These are phyloP conservation scores for Pseudachorutes palmiensis DNA, from an alignment of 1,140 invertebrate genomes.

Conservation along the genomic window DNA sequence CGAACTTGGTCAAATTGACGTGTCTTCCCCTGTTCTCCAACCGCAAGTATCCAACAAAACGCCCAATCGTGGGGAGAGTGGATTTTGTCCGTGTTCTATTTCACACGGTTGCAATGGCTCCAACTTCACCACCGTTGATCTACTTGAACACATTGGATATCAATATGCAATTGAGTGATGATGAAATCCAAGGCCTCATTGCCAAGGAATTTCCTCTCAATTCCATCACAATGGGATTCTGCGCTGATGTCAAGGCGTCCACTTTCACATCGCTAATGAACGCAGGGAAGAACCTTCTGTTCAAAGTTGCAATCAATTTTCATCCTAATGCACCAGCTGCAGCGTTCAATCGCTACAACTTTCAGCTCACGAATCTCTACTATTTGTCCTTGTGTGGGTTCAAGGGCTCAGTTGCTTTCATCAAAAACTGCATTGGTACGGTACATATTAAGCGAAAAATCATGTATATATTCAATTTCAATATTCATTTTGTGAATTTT, in stretches of 20 bases:
- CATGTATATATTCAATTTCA: no score
- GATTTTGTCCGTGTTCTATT: not conserved
- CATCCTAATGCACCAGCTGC: not conserved
- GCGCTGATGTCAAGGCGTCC: not conserved
- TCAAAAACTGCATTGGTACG: not conserved
- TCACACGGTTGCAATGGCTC: not conserved
- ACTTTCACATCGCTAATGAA: not conserved
- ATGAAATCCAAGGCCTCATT: not conserved
- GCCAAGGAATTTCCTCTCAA: not conserved
- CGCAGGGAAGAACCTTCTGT: not conserved
- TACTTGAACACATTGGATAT: not conserved
- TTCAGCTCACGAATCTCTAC: not conserved
- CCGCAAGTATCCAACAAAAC: not conserved
- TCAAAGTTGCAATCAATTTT: constrained; percentile 2
- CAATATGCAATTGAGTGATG: not conserved
- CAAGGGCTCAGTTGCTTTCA: not conserved
- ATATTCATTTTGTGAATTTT: not conserved
- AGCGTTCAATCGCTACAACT: not conserved
- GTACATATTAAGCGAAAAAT: no score
- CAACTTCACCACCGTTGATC: not conserved
- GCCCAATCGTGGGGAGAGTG: not conserved
- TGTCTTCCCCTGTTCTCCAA: not conserved
- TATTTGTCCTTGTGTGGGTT: not conserved
- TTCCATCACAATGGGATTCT: not conserved
- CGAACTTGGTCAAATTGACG: not conserved